Conservation (phyloP, 2,113 vertebrate species). For the Onychostruthus taczanowskii region DNA sequence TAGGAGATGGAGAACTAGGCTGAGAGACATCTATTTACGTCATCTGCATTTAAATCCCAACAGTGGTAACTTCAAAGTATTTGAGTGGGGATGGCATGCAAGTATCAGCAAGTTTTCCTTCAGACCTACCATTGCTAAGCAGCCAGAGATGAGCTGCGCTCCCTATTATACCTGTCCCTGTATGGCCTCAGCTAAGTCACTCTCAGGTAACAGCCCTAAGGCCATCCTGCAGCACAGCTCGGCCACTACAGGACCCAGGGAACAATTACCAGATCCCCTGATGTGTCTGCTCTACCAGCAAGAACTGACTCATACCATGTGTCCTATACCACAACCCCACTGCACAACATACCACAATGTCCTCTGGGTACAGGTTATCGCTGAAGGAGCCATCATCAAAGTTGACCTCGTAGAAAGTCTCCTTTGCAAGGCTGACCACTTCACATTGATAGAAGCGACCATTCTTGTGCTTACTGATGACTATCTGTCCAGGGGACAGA, state of each 20-base stretch:
- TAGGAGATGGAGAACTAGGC: background rate
- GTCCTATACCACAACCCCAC: background rate
- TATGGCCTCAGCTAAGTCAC: background rate
- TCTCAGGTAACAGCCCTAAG: background rate
- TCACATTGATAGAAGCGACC: conserved; percentile 97
- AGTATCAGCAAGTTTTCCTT: background rate
- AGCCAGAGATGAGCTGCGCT: background rate
- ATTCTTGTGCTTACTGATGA: conserved; percentile 98
- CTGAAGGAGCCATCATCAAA: conserved; percentile 98
- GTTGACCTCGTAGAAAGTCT: conserved; percentile 98
- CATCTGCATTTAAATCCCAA: background rate
- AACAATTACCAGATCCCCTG: background rate
- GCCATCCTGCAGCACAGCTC: background rate
- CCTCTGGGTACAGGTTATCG: conserved; percentile 95
- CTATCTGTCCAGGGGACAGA: conserved; percentile 88
- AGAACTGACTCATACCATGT: background rate
- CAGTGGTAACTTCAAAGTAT: background rate
- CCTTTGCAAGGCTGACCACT: conserved; percentile 91
- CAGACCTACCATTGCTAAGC: background rate
- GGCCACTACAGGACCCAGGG: background rate
- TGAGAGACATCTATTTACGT: background rate
- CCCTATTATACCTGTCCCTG: background rate
- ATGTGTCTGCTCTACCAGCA: background rate
- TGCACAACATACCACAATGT: conserved; percentile 87
- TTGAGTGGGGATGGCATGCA: background rate